phyloP scores from a whole-genome alignment of 2,113 vertebrate genomes.

The Lethenteron reissneri region DNA sequence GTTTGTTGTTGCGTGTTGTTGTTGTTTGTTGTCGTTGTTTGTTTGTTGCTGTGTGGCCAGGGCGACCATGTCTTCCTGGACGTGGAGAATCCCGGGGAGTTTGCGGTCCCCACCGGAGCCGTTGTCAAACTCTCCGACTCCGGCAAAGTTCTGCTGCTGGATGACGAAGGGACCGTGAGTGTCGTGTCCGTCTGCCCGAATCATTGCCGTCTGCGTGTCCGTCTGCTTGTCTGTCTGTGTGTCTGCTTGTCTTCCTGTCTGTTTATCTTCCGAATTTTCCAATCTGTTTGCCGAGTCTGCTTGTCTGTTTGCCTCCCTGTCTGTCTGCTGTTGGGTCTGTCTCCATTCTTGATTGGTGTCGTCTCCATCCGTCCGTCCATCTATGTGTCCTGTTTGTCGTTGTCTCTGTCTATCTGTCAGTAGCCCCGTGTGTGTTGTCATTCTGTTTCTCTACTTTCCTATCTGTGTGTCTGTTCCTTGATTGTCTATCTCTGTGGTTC shows the following conservation, averaged over 20 bases:
- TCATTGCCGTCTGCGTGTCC: not conserved
- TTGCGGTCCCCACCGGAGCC: conserved; percentile 44
- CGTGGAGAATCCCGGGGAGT: conserved; percentile 17
- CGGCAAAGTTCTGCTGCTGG: conserved; percentile 44
- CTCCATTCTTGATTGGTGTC: not conserved
- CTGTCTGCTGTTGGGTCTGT: not conserved
- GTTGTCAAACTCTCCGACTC: conserved; percentile 41
- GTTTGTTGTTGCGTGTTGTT: no score
- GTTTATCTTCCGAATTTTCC: not conserved
- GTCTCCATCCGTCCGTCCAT: no score
- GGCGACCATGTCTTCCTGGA: conserved; percentile 84
- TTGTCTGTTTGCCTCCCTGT: not conserved
- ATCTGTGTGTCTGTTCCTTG: no score
- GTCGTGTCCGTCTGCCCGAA: not conserved
- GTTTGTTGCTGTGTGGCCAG: conserved; percentile 19
- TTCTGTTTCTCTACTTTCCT: no score
- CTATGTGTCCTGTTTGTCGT: no score
- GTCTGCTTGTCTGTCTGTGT: not conserved
- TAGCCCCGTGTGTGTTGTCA: no score
- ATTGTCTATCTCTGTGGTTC: no score
- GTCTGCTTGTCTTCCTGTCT: not conserved
- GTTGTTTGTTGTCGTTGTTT: not conserved
- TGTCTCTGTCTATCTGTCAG: no score
- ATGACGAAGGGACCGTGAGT: conserved; percentile 82
- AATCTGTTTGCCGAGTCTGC: not conserved